phyloP scores from a whole-genome alignment of 1,140 invertebrate genomes.

The Drosophila nasuta region DNA sequence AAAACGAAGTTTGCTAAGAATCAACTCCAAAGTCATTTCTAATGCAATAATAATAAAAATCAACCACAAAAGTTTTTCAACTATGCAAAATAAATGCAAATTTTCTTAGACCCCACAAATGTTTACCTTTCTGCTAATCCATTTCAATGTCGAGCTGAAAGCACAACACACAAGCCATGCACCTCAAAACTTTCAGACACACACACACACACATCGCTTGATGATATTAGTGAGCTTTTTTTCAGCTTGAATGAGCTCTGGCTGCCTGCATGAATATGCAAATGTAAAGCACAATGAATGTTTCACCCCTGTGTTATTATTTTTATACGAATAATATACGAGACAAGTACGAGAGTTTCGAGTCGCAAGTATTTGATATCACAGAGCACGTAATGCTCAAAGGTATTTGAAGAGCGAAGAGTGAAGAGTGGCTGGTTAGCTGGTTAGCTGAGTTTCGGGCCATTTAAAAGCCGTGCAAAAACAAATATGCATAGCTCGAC shows the following conservation, averaged over 20 bases:
- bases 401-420: constrained; percentile 27
- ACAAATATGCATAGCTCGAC: constrained; percentile 65
- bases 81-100: constrained; percentile 1
- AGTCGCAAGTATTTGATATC: constrained; percentile 20
- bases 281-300: constrained; percentile 19
- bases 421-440: constrained; percentile 26
- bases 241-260: constrained; percentile 13
- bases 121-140: constrained; percentile 2
- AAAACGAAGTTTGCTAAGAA: not conserved
- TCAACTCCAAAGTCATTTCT: not conserved
- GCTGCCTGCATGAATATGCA: constrained; percentile 28
- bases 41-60: not conserved
- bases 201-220: constrained; percentile 6
- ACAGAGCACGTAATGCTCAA: constrained; percentile 33
- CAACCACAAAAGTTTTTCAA: not conserved
- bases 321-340: not conserved
- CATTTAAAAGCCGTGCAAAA: constrained; percentile 57
- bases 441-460: constrained; percentile 11
- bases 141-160: not conserved
- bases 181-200: not conserved
- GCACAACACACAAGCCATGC: too few species aligned
- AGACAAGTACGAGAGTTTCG: too few species aligned
- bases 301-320: not conserved
- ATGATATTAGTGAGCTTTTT: constrained; percentile 30
- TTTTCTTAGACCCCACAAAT: not conserved